Percentiles rank a stretch among this genome's conserved stretches.
These are phyloP conservation scores for Homarus gammarus DNA, from an alignment of 2,888 invertebrate genomes.

Conservation along the genomic window DNA sequence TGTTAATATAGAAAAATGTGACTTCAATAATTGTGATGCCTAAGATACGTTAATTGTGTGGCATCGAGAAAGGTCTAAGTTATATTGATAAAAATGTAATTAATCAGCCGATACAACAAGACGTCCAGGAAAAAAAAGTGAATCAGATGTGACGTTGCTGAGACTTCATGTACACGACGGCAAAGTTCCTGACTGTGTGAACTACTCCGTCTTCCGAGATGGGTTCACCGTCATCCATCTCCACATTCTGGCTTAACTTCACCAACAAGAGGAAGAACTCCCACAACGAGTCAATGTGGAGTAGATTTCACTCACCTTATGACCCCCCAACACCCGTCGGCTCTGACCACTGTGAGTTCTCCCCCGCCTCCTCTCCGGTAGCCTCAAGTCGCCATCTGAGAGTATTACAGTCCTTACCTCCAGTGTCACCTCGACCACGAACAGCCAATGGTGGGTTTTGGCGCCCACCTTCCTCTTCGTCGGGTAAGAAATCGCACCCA, in stretches of 20 bases:
- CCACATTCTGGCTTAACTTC: conserved; percentile 42
- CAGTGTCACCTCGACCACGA: not conserved
- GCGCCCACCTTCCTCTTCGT: not conserved
- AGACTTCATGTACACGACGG: no score
- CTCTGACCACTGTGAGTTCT: not conserved
- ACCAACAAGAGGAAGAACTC: not conserved
- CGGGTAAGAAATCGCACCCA: conserved; percentile 6
- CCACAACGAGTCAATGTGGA: conserved; percentile 21
- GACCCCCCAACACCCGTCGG: not conserved
- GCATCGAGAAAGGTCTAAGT: no score
- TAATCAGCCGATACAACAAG: no score
- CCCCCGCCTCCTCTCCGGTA: not conserved
- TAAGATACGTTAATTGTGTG: no score
- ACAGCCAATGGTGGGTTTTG: conserved; percentile 3
- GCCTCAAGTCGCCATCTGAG: not conserved
- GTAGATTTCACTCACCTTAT: conserved; percentile 43
- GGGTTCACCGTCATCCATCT: not conserved
- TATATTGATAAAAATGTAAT: no score
- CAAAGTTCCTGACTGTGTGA: no score
- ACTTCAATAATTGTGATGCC: no score
- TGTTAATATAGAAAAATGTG: no score
- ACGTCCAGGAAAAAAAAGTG: no score
- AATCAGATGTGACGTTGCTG: no score
- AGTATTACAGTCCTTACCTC: not conserved
- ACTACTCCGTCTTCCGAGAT: not conserved